phyloP scores from a whole-genome alignment of 2,888 invertebrate species.

The Callosobruchus maculatus region DNA sequence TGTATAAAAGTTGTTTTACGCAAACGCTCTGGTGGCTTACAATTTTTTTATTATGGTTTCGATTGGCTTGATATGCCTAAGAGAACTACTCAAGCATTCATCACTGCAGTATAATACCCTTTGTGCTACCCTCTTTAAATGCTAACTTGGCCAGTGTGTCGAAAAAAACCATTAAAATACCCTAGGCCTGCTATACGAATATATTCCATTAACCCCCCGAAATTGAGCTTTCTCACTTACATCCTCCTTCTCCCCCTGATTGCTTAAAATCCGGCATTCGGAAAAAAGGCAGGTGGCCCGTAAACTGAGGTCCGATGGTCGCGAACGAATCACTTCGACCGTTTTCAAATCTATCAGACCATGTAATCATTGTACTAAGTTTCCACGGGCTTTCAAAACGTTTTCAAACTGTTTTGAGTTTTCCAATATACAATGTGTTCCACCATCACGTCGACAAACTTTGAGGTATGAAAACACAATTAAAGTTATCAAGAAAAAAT shows the following conservation, averaged over 20 bases:
- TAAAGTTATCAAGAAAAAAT: too few relatives aligned
- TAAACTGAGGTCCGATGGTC: neutral
- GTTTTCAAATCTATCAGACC: neutral
- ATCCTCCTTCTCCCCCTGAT: neutral
- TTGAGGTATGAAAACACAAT: too few relatives aligned
- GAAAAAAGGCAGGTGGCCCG: neutral
- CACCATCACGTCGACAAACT: too few relatives aligned
- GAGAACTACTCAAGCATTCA: neutral
- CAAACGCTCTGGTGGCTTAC: too few relatives aligned
- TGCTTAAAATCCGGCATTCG: neutral
- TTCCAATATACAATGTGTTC: too few relatives aligned
- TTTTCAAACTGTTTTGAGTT: too few relatives aligned
- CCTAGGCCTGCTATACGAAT: neutral
- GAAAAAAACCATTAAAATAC: neutral
- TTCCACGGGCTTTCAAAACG: too few relatives aligned
- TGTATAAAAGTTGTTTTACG: too few relatives aligned
- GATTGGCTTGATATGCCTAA: too few relatives aligned
- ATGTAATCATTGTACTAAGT: too few relatives aligned
- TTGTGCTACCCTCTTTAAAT: neutral
- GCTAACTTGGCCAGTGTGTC: neutral
- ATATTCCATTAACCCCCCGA: neutral
- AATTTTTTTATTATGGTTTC: too few relatives aligned
- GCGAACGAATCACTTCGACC: neutral
- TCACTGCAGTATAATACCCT: neutral
- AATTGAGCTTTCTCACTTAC: neutral